Conservation (phyloP, 2,888 invertebrate species). For the Diabrotica balteata region DNA sequence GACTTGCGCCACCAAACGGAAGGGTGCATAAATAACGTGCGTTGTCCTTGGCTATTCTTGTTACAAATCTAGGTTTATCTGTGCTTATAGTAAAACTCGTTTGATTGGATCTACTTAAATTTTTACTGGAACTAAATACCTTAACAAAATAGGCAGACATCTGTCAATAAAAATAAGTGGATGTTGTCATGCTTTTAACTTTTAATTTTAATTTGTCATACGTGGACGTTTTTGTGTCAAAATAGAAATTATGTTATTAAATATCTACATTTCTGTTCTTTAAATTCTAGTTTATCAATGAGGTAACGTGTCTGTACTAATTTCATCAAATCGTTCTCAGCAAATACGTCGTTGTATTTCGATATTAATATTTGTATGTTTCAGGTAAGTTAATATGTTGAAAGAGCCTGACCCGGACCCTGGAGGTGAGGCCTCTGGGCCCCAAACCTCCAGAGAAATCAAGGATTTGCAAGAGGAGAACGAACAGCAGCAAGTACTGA, state of each 20-base stretch:
- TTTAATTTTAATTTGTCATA: conserved; percentile 19
- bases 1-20: too few relatives aligned
- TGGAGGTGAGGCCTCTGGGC: conserved; percentile 42
- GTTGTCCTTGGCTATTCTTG: too few relatives aligned
- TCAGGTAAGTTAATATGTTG: conserved; percentile 51
- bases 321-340: background rate
- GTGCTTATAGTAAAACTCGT: too few relatives aligned
- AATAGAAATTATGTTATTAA: conserved; percentile 16
- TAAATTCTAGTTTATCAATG: conserved; percentile 9
- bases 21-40: too few relatives aligned
- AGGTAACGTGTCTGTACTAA: conserved; percentile 11
- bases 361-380: background rate
- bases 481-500: conserved; percentile 57
- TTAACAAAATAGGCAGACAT: too few relatives aligned
- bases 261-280: conserved; percentile 5
- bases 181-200: conserved; percentile 7
- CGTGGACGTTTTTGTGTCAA: conserved; percentile 20
- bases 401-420: conserved; percentile 52
- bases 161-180: background rate
- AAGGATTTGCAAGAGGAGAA: conserved; percentile 56
- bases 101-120: too few relatives aligned
- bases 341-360: too few relatives aligned
- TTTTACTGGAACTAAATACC: too few relatives aligned
- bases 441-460: conserved; percentile 46
- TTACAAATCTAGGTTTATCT: too few relatives aligned